phyloP scores from a whole-genome alignment of 2,797 vertebrate genomes.

The Euphonia xanthogaster region DNA sequence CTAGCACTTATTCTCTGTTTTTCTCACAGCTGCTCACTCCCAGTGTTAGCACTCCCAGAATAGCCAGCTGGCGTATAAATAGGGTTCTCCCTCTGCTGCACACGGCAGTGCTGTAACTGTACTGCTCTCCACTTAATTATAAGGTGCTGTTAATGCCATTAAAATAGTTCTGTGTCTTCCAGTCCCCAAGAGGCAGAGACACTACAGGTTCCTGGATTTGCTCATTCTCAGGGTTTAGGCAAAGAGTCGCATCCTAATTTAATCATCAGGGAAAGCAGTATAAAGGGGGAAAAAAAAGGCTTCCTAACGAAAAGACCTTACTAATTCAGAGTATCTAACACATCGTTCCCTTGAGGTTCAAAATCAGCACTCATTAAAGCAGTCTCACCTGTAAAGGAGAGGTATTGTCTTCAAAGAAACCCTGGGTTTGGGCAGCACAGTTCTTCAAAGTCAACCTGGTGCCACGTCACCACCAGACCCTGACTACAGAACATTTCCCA shows the following conservation, averaged over 20 bases:
- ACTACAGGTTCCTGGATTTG: neutral
- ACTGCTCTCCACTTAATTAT: neutral
- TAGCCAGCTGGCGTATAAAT: neutral
- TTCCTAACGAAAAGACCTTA: neutral
- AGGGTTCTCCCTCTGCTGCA: neutral
- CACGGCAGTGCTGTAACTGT: neutral
- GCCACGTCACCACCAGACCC: neutral
- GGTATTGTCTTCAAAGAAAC: neutral
- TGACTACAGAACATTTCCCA: neutral
- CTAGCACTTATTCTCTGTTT: conserved; percentile 52
- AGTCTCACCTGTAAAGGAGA: neutral
- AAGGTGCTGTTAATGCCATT: neutral
- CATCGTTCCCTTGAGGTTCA: neutral
- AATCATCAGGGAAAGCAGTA: neutral
- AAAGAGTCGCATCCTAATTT: neutral
- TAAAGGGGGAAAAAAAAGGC: neutral
- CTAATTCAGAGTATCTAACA: neutral
- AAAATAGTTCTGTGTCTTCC: neutral
- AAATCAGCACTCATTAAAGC: neutral
- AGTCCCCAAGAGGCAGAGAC: neutral
- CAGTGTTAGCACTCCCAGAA: conserved; percentile 20
- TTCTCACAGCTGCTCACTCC: conserved; percentile 56
- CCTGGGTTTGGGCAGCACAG: neutral
- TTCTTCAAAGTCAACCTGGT: neutral
- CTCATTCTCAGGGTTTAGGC: neutral